phyloP scores from a whole-genome alignment of 2,888 invertebrate species.

The Odontocolon sp. region DNA sequence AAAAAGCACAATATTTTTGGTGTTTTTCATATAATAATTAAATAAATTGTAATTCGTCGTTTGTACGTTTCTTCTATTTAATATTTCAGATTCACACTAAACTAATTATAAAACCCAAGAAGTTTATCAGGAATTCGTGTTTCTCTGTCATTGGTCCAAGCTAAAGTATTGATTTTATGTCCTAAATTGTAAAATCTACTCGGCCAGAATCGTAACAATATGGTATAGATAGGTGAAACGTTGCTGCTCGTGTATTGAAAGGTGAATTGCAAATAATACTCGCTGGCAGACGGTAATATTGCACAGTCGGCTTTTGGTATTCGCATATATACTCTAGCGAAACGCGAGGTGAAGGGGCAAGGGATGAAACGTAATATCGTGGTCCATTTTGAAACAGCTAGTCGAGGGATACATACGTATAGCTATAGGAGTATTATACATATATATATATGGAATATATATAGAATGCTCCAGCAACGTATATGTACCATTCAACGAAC shows the following conservation, averaged over 20 bases:
- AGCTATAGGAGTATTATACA: constrained; percentile 31
- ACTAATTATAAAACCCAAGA: too few relatives aligned
- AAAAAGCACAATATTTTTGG: too few relatives aligned
- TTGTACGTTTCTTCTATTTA: too few relatives aligned
- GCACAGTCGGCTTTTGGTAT: constrained; percentile 30
- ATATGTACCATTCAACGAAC: constrained; percentile 13
- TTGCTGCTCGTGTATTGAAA: constrained; percentile 39
- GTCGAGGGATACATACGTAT: constrained; percentile 34
- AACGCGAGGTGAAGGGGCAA: constrained; percentile 5
- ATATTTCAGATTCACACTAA: too few relatives aligned
- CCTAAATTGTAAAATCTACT: too few relatives aligned
- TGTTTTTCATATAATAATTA: too few relatives aligned
- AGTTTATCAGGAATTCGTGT: too few relatives aligned
- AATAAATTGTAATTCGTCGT: too few relatives aligned
- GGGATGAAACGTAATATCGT: constrained; percentile 46
- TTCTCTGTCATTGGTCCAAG: too few relatives aligned
- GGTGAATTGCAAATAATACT: constrained; percentile 34
- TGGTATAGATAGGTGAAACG: neutral
- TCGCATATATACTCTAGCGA: neutral
- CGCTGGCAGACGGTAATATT: constrained; percentile 33
- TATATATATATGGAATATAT: constrained; percentile 14
- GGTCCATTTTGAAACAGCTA: constrained; percentile 47
- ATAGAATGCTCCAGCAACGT: constrained; percentile 12
- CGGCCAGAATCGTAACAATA: neutral
- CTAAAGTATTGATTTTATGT: too few relatives aligned